Conservation (phyloP, 2,113 vertebrate species). For the Myanophis thanlyinensis region DNA sequence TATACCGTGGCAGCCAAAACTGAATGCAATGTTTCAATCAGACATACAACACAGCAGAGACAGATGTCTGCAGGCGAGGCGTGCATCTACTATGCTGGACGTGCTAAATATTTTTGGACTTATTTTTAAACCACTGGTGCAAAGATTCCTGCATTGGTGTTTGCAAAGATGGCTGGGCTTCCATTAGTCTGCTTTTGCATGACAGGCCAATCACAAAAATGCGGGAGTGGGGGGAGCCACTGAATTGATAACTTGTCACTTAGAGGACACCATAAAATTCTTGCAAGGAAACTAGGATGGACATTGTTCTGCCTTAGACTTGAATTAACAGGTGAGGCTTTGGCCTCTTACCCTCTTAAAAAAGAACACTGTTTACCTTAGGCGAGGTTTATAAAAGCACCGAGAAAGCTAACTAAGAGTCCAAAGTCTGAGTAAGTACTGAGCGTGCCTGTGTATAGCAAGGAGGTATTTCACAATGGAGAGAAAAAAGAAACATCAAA, state of each 20-base stretch:
- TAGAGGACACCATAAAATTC: not conserved
- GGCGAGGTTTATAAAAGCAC: not conserved
- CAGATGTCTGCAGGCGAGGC: not conserved
- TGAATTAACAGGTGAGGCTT: not conserved
- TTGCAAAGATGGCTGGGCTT: not conserved
- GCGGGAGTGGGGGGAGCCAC: not conserved
- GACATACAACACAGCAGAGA: not conserved
- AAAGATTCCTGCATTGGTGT: not conserved
- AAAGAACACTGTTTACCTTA: not conserved
- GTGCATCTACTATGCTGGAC: not conserved
- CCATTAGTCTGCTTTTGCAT: not conserved
- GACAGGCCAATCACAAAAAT: not conserved
- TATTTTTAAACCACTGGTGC: conserved; percentile 7
- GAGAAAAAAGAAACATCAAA: not conserved
- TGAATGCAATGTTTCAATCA: not conserved
- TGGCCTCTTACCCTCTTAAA: not conserved
- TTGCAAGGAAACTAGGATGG: not conserved
- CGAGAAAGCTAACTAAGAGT: not conserved
- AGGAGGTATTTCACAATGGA: not conserved
- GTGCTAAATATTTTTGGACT: not conserved
- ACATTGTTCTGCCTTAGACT: not conserved
- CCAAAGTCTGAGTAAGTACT: not conserved
- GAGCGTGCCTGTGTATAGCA: not conserved
- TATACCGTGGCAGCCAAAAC: not conserved
- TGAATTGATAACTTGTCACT: not conserved